Conservation (phyloP, 2,888 invertebrate species). For the Chrysodeixis includens region DNA sequence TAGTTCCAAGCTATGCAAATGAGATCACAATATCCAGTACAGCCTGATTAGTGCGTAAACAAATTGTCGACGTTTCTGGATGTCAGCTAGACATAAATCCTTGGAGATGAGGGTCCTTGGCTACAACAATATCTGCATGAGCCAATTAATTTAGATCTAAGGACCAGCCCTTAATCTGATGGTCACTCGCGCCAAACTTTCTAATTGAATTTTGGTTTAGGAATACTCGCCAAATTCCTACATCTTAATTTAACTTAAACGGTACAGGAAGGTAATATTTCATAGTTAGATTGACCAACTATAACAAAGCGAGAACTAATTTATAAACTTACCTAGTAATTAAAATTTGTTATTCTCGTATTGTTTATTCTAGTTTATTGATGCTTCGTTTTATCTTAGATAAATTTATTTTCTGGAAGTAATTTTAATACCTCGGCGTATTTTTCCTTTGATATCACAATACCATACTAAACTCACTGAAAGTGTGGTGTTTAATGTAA, state of each 20-base stretch:
- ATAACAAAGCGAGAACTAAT: slow-evolving; percentile 12
- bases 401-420: too few species aligned
- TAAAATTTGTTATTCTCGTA: background rate
- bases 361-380: background rate
- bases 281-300: background rate
- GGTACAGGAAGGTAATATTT: slow-evolving; percentile 35
- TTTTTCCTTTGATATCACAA: too few species aligned
- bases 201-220: slow-evolving; percentile 62
- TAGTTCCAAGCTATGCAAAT: slow-evolving; percentile 21
- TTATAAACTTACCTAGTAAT: background rate
- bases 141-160: slow-evolving; percentile 85
- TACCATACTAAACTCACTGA: too few species aligned
- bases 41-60: slow-evolving; percentile 42
- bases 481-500: background rate
- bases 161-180: slow-evolving; percentile 83
- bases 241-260: slow-evolving; percentile 52
- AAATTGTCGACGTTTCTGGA: slow-evolving; percentile 59
- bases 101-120: slow-evolving; percentile 80
- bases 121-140: slow-evolving; percentile 84
- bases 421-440: too few species aligned
- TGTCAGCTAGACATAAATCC: slow-evolving; percentile 78
- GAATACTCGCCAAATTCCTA: slow-evolving; percentile 74
- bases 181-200: slow-evolving; percentile 84
- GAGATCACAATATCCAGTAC: slow-evolving; percentile 19
- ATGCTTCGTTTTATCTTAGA: too few species aligned